These are phyloP conservation scores for Aulostomus chinensis DNA, from an alignment of 2,797 vertebrate species.

Conservation along the genomic window DNA sequence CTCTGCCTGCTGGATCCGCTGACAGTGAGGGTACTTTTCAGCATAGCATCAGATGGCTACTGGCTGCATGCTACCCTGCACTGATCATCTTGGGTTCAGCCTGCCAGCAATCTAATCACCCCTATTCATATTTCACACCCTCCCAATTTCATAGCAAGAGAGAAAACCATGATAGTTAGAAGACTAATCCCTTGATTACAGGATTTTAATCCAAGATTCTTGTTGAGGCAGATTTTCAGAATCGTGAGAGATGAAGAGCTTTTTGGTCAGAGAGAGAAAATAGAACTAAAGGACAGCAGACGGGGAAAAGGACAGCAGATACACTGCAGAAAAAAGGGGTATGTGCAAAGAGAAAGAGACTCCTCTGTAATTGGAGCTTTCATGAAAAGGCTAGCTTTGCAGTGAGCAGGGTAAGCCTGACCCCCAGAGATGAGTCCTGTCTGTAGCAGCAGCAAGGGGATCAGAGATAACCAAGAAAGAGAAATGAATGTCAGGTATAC, in stretches of 20 bases:
- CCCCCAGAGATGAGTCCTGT: constrained; percentile 7
- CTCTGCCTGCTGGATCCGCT: constrained; percentile 23
- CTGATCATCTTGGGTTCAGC: constrained; percentile 36
- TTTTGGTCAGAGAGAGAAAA: not conserved
- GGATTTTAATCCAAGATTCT: constrained; percentile 42
- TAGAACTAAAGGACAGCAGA: too few relatives aligned
- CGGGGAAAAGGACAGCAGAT: constrained; percentile 5
- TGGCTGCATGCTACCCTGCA: constrained; percentile 23
- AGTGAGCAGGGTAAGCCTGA: constrained; percentile 19
- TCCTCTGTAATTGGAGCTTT: constrained; percentile 21
- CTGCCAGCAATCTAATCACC: constrained; percentile 47
- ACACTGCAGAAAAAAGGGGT: constrained; percentile 6
- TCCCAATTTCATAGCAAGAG: constrained; percentile 19
- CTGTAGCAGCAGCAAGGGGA: not conserved
- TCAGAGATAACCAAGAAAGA: not conserved
- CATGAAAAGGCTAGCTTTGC: too few relatives aligned
- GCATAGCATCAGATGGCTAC: constrained; percentile 52
- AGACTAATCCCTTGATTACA: constrained; percentile 58
- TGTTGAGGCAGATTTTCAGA: constrained; percentile 38
- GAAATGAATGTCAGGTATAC: not conserved
- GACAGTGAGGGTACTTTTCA: constrained; percentile 45
- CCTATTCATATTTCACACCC: constrained; percentile 60
- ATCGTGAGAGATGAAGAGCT: not conserved
- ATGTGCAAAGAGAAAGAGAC: not conserved
- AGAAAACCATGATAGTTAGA: constrained; percentile 18